phyloP scores from a whole-genome alignment of 2,113 vertebrate species.

The Platysternon megacephalum region DNA sequence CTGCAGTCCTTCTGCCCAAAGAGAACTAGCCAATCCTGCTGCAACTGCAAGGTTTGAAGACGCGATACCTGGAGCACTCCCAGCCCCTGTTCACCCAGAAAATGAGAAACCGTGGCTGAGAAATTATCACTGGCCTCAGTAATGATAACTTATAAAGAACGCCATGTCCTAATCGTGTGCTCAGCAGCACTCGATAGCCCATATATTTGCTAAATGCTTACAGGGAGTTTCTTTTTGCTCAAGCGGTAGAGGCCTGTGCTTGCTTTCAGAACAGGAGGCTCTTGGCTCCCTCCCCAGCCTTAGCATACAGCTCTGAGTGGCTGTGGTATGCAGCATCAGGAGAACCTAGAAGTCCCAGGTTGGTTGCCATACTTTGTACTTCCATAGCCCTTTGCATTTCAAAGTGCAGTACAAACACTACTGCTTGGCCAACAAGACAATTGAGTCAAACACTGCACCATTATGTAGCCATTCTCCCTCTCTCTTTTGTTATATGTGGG shows the following conservation, averaged over 20 bases:
- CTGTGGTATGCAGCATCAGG: not conserved
- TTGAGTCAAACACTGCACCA: not conserved
- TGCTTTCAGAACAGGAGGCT: rapidly evolving
- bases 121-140: not conserved
- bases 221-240: rapidly evolving
- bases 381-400: not conserved
- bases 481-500: constrained; percentile 25
- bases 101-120: not conserved
- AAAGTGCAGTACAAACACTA: not conserved
- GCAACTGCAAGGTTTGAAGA: not conserved
- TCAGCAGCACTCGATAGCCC: not conserved
- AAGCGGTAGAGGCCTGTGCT: rapidly evolving
- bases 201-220: not conserved
- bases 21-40: not conserved
- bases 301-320: rapidly evolving
- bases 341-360: not conserved
- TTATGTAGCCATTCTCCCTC: not conserved
- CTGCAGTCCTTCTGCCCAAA: rapidly evolving
- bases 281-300: not conserved
- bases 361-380: not conserved
- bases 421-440: not conserved
- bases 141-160: not conserved
- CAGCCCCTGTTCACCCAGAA: not conserved
- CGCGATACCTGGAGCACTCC: too few relatives aligned
- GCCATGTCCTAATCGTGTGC: not conserved